phyloP scores from a whole-genome alignment of 1,140 invertebrate genomes.

The Drosophila nikananu region DNA sequence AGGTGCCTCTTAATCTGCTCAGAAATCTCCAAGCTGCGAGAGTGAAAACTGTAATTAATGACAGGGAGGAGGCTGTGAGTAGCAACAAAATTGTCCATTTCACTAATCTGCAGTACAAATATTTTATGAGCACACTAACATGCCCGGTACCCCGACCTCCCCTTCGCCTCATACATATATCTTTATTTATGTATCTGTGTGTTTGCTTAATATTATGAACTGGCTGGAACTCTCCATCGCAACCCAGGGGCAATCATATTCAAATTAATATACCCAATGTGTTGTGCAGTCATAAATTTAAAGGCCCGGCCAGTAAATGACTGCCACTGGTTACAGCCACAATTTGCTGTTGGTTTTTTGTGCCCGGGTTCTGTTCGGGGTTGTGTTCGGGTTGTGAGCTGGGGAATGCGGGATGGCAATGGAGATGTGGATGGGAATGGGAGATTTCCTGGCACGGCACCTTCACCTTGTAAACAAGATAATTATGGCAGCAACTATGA shows the following conservation, averaged over 20 bases:
- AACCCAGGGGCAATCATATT: constrained; percentile 77
- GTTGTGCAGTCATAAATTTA: constrained; percentile 80
- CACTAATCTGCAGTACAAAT: constrained; percentile 79
- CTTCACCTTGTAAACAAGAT: constrained; percentile 84
- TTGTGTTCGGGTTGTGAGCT: not conserved
- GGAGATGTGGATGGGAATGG: constrained; percentile 1
- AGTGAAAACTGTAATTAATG: constrained; percentile 82
- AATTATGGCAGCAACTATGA: constrained; percentile 83
- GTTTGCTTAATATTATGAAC: constrained; percentile 73
- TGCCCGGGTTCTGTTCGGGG: not conserved
- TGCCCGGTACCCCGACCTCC: constrained; percentile 4
- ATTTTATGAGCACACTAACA: constrained; percentile 70
- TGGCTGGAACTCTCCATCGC: constrained; percentile 44
- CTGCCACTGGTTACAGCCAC: constrained; percentile 42
- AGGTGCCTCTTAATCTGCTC: constrained; percentile 20
- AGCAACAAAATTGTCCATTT: constrained; percentile 72
- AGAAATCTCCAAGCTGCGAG: constrained; percentile 30
- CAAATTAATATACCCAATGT: constrained; percentile 84
- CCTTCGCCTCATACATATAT: constrained; percentile 1
- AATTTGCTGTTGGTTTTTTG: constrained; percentile 43
- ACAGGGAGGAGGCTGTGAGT: constrained; percentile 10
- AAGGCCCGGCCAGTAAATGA: constrained; percentile 48
- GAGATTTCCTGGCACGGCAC: constrained; percentile 44
- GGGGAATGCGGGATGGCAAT: not conserved
- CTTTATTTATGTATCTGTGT: constrained; percentile 33